phyloP scores from a whole-genome alignment of 2,797 vertebrate genomes.

The Acanthiza pusilla region DNA sequence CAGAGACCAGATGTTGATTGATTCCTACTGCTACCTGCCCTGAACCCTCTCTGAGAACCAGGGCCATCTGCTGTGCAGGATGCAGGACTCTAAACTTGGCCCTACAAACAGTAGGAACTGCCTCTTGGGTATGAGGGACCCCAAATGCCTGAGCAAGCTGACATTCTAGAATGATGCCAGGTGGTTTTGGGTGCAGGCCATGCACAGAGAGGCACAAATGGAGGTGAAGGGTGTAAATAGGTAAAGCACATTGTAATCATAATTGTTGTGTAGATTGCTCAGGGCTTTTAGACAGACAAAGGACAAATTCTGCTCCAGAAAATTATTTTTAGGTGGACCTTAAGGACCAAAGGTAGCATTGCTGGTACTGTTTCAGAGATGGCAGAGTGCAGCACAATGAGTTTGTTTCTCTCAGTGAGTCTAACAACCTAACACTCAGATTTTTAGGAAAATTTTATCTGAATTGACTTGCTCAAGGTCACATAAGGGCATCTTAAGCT shows the following conservation, averaged over 20 bases:
- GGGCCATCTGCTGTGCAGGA: neutral
- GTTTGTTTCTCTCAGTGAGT: neutral
- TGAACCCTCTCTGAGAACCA: neutral
- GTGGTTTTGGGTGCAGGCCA: neutral
- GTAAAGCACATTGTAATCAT: neutral
- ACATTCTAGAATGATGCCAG: neutral
- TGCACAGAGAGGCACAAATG: neutral
- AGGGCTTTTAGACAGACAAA: neutral
- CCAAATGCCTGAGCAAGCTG: neutral
- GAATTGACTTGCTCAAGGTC: slow-evolving; percentile 7
- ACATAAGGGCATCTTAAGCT: neutral
- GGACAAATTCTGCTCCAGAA: neutral
- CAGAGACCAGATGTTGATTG: neutral
- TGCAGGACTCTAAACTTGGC: neutral
- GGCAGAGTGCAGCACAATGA: neutral
- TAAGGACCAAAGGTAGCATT: neutral
- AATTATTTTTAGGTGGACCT: neutral
- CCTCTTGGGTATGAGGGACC: neutral
- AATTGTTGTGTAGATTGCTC: neutral
- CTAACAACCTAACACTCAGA: neutral
- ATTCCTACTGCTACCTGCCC: neutral
- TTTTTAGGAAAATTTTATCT: neutral
- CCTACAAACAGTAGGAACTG: neutral
- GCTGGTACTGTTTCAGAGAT: neutral
- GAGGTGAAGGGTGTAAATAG: neutral